These are phyloP conservation scores for Thymelicus acteon DNA, from an alignment of 2,888 invertebrate genomes.

Conservation along the genomic window DNA sequence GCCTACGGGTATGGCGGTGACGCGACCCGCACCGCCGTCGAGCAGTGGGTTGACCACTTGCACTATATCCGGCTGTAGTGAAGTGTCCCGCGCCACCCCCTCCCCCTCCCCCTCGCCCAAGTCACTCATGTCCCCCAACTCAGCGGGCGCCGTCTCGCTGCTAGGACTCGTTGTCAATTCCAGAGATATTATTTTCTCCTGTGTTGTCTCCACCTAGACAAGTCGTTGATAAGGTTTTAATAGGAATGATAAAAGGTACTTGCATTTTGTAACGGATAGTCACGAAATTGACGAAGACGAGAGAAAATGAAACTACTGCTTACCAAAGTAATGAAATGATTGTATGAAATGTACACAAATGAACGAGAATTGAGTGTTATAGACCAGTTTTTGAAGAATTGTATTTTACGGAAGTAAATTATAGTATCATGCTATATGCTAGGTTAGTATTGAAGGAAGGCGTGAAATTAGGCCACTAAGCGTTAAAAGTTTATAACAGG, in stretches of 20 bases:
- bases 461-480: conserved; percentile 32
- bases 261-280: conserved; percentile 6
- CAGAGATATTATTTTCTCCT: conserved; percentile 95
- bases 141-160: conserved; percentile 83
- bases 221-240: background rate
- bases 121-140: conserved; percentile 66
- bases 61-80: conserved; percentile 83
- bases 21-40: conserved; percentile 76
- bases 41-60: conserved; percentile 81
- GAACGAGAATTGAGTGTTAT: conserved; percentile 13
- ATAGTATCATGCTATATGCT: conserved; percentile 28
- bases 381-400: background rate
- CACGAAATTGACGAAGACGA: conserved; percentile 2
- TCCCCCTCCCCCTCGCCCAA: conserved; percentile 77
- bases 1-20: conserved; percentile 78
- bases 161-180: conserved; percentile 89
- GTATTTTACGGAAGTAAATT: conserved; percentile 28
- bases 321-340: conserved; percentile 13
- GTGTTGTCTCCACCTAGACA: conserved; percentile 93
- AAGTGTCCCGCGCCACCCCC: conserved; percentile 57
- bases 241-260: background rate
- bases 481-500: conserved; percentile 50
- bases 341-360: conserved; percentile 4
- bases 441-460: conserved; percentile 34
- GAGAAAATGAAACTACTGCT: conserved; percentile 4